A percentile compares a stretch with the other conserved stretches of the same genome.
These are phyloP conservation scores for Druon quercuslanigerum DNA, from an alignment of 1,140 invertebrate species.

Conservation along the genomic window DNA sequence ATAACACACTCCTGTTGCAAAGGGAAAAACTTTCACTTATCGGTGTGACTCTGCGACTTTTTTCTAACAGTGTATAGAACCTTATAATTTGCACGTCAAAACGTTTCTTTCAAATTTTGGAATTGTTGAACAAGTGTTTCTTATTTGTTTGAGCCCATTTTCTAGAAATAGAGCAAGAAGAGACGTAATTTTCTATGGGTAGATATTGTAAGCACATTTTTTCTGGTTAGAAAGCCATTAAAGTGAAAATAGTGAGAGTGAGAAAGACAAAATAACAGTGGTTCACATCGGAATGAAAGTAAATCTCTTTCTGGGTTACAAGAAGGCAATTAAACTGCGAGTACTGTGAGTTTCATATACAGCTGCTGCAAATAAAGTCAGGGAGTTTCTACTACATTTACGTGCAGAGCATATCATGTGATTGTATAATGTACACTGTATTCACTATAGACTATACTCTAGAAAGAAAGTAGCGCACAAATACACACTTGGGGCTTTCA, in stretches of 20 bases:
- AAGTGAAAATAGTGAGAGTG: conserved; percentile 10
- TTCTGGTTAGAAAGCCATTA: conserved; percentile 23
- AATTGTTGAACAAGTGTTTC: too few species aligned
- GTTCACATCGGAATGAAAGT: neutral
- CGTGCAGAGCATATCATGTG: neutral
- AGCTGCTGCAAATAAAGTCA: conserved; percentile 26
- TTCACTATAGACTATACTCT: too few species aligned
- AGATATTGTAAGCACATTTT: neutral
- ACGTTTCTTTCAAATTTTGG: too few species aligned
- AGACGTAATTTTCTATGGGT: too few species aligned
- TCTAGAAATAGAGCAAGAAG: too few species aligned
- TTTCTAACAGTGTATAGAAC: too few species aligned
- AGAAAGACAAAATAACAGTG: conserved; percentile 16
- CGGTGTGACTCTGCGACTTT: too few species aligned
- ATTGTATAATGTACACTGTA: too few species aligned
- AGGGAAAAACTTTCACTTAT: too few species aligned
- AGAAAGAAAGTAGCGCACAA: neutral
- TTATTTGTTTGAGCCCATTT: too few species aligned
- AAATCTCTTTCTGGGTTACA: conserved; percentile 28
- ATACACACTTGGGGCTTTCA: neutral
- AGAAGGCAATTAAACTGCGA: conserved; percentile 18
- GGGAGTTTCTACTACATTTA: neutral
- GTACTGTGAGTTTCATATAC: conserved; percentile 18
- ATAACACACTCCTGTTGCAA: too few species aligned
- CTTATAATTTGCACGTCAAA: too few species aligned